Evolutionary conservation across 2,797 vertebrate genomes (phyloP), one percentile per base, ranked within the genome.

Genomic region (Stomatorhinus walkeri): DNA sequence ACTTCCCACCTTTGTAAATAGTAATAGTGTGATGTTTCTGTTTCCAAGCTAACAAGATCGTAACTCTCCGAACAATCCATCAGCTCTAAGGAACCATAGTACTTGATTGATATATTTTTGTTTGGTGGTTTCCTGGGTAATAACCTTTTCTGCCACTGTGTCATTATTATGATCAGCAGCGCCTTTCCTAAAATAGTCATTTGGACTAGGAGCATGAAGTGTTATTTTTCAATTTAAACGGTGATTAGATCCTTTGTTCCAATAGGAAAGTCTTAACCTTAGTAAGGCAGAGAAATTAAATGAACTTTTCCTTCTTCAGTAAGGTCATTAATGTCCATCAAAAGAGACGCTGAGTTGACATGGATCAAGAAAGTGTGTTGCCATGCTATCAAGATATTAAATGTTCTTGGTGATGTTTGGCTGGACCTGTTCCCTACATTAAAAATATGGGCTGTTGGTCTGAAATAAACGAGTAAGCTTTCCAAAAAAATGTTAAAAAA

Each of bases 301-400:
- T 79, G n/a, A 79, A 79, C 72, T 79, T 79, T 79, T 54, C 14
- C 84, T 85, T 85, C 84, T 85, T 28, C 84, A 36, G 54, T 56
- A 56, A 59, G 51, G 51, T 87, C 85, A 87, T 87, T 32, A 56
- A 36, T 43, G 16, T 87, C 52, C 22, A 51, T 86, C 49, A 54
- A 19, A 9, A 32, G 49, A 54, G 56, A 43, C 28, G 36, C 54
- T 87, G 54, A 9, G 19, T 36, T 46, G 19, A 22, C n/a, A 64
- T 87, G 56, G 86, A 87, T 22, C 36, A 59, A 87, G 56, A 87
- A 59, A 64, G 86, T 43, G 36, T 56, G 36, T 19, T 87, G 56
- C 22, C 3, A 46, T 12, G 12, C 28, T 87, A 54, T 59, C 56
- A 40, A 40, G 52, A 59, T 79, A 46, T 79, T 43, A 79, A 79